phyloP scores from a whole-genome alignment of 2,113 vertebrate species.

The Dasypus novemcinctus region DNA sequence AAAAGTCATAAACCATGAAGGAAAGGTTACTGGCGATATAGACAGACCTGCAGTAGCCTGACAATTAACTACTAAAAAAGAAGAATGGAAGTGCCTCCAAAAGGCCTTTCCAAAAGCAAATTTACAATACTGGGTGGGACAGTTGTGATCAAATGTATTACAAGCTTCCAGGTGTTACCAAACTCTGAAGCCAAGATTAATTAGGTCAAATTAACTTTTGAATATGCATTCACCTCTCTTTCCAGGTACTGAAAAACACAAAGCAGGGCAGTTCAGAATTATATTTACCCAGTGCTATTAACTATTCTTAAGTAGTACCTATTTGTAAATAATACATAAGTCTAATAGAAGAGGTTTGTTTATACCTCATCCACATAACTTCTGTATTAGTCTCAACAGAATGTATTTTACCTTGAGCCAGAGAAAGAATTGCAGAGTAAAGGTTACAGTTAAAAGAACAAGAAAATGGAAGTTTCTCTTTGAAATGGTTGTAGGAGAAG shows the following conservation, averaged over 20 bases:
- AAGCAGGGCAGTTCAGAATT: not conserved
- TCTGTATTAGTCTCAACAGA: not conserved
- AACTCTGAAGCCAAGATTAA: slow-evolving; percentile 3
- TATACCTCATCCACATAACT: not conserved
- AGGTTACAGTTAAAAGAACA: not conserved
- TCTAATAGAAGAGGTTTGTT: not conserved
- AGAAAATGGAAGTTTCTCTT: not conserved
- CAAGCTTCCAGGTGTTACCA: not conserved
- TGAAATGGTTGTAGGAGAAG: not conserved
- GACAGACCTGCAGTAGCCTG: not conserved
- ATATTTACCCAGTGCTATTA: not conserved
- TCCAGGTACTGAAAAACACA: not conserved
- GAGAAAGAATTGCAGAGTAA: not conserved
- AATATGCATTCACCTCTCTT: not conserved
- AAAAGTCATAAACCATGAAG: not conserved
- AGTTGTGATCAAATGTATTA: not conserved
- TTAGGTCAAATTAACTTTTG: not conserved
- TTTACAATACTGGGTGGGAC: not conserved
- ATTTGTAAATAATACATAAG: not conserved
- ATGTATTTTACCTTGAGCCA: not conserved
- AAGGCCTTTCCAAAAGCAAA: not conserved
- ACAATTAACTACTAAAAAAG: not conserved
- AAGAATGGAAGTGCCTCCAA: not conserved
- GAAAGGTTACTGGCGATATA: not conserved
- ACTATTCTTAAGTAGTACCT: not conserved